Conservation (phyloP, 2,888 invertebrate species). For the Syrphus vitripennis region DNA sequence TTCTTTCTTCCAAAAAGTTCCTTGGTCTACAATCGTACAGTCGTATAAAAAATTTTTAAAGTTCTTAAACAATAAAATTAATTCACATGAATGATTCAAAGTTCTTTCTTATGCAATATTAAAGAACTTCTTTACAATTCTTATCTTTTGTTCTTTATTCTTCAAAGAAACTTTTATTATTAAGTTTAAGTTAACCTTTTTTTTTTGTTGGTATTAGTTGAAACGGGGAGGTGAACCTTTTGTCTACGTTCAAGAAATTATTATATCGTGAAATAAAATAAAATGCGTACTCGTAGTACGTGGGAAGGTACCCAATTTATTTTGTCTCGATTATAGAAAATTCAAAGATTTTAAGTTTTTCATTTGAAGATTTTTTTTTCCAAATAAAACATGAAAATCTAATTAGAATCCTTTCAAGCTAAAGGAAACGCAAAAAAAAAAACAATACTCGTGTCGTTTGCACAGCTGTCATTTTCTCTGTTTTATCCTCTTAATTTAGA, state of each 20-base stretch:
- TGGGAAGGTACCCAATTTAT: neutral
- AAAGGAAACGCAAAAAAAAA: neutral
- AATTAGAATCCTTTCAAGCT: slow-evolving; percentile 14
- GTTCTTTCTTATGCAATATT: neutral
- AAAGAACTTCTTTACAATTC: neutral
- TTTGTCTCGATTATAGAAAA: neutral
- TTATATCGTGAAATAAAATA: neutral
- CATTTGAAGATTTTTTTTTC: neutral
- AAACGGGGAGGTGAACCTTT: neutral
- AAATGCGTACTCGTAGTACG: too few species aligned
- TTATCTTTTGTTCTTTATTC: neutral
- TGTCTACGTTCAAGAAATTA: neutral
- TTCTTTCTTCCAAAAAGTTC: too few species aligned
- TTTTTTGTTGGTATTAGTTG: neutral
- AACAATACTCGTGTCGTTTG: slow-evolving; percentile 2
- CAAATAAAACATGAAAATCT: neutral
- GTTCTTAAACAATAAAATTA: neutral
- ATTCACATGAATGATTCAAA: neutral
- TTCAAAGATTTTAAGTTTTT: neutral
- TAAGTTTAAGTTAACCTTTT: neutral
- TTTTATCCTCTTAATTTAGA: slow-evolving; percentile 6
- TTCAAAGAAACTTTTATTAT: neutral
- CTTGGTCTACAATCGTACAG: too few species aligned
- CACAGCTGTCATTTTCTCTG: slow-evolving; percentile 5
- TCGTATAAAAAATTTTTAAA: too few species aligned